A percentile compares a stretch with the other conserved stretches of the same genome.
phyloP scores from a whole-genome alignment of 2,113 vertebrate species.

The Tragelaphus strepsiceros region DNA sequence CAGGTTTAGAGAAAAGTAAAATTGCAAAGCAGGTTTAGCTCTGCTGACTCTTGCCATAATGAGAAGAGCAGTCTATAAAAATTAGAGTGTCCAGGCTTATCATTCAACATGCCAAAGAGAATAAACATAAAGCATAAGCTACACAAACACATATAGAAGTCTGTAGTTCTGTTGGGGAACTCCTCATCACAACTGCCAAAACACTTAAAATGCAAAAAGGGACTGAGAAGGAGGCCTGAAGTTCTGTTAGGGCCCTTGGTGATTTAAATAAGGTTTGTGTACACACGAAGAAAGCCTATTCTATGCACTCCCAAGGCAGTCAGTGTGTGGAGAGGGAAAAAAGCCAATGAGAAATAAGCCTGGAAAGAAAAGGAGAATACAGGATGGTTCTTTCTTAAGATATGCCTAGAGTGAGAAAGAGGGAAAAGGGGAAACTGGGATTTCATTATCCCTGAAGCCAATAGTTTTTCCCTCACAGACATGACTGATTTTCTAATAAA shows the following conservation, averaged over 20 bases:
- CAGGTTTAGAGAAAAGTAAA: not conserved
- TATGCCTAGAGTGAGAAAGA: not conserved
- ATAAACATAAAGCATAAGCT: not conserved
- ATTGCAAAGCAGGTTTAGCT: not conserved
- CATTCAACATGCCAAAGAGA: not conserved
- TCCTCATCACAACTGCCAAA: not conserved
- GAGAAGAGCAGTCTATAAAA: not conserved
- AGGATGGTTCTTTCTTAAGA: not conserved
- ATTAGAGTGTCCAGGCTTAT: not conserved
- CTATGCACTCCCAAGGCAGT: not conserved
- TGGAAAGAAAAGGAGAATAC: not conserved
- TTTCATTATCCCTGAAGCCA: conserved; percentile 3
- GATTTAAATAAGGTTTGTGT: conserved; percentile 6
- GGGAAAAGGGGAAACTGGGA: not conserved
- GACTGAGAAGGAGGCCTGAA: not conserved
- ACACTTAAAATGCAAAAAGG: not conserved
- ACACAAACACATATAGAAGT: not conserved
- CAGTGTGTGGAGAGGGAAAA: not conserved
- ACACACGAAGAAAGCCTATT: not conserved
- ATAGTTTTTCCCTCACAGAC: not conserved
- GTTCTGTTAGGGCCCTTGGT: not conserved
- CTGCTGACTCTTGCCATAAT: not conserved
- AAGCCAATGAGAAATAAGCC: not conserved
- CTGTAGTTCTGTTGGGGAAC: not conserved
- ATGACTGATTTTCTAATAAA: conserved; percentile 27